Percentiles rank a stretch among this genome's conserved stretches.
These are phyloP conservation scores for Datnioides undecimradiatus DNA, from an alignment of 2,113 vertebrate species.

Conservation along the genomic window DNA sequence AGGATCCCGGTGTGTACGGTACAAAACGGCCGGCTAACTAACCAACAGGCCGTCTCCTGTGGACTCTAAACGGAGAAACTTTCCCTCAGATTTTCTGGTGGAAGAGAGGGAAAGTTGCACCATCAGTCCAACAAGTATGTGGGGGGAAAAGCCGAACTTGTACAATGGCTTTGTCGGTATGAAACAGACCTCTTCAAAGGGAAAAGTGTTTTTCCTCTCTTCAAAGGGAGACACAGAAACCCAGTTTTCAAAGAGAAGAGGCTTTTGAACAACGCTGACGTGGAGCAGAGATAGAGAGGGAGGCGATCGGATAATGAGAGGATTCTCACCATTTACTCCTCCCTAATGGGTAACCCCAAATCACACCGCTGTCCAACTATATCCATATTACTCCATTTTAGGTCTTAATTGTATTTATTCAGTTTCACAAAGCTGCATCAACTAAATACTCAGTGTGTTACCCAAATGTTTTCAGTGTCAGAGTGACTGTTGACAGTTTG, in stretches of 20 bases:
- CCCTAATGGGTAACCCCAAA: slow-evolving; percentile 16
- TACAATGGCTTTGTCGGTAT: slow-evolving; percentile 18
- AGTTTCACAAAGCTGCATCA: slow-evolving; percentile 22
- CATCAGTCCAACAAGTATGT: slow-evolving; percentile 14
- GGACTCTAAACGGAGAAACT: not conserved
- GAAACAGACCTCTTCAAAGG: slow-evolving; percentile 36
- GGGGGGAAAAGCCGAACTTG: not conserved
- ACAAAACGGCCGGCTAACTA: not conserved
- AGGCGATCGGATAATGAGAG: slow-evolving; percentile 40
- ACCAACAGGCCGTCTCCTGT: not conserved
- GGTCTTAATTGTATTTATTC: slow-evolving; percentile 2
- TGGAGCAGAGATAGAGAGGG: slow-evolving; percentile 7
- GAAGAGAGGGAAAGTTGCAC: not conserved
- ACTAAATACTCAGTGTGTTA: not conserved
- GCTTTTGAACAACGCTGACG: slow-evolving; percentile 35
- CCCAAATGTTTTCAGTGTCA: not conserved
- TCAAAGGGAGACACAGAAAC: slow-evolving; percentile 37
- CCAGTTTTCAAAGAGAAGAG: slow-evolving; percentile 36
- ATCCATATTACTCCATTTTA: not conserved
- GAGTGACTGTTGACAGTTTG: not conserved
- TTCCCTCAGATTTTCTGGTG: not conserved
- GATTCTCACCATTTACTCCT: slow-evolving; percentile 44
- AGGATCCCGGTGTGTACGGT: not conserved
- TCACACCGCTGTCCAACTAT: slow-evolving; percentile 5
- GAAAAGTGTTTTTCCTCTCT: slow-evolving; percentile 28